A percentile compares a stretch with the other conserved stretches of the same genome.
Conservation (phyloP, 92 coral and sea anemone genomes). For the Hydrozoanthus gracilis region DNA sequence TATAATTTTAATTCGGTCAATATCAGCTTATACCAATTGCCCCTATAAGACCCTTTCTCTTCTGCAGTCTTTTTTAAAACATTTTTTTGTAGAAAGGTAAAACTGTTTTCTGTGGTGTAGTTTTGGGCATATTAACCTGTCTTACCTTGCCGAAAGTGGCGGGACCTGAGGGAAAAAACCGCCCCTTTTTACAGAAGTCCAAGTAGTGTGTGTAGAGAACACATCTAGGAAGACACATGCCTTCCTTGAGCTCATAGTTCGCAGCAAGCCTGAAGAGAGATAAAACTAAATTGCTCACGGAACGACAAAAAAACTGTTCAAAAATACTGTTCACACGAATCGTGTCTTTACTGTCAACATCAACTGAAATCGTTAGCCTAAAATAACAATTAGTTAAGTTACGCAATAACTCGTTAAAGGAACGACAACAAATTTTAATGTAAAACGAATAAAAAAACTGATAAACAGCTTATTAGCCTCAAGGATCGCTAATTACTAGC, state of each 20-base stretch:
- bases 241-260: slow-evolving; percentile 95
- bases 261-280: slow-evolving; percentile 81
- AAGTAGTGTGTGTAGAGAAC: slow-evolving; percentile 94
- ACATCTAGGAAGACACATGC: slow-evolving; percentile 96
- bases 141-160: slow-evolving; percentile 98
- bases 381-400: not conserved
- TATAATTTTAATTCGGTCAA: too few species aligned
- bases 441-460: too few species aligned
- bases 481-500: too few species aligned
- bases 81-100: not conserved
- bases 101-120: not conserved
- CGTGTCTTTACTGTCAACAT: not conserved
- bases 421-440: too few species aligned
- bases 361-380: not conserved
- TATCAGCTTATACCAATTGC: too few species aligned
- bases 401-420: too few species aligned
- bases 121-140: not conserved
- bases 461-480: too few species aligned
- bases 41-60: too few species aligned
- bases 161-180: slow-evolving; percentile 90
- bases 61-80: too few species aligned
- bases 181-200: slow-evolving; percentile 93
- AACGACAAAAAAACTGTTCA: not conserved
- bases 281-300: not conserved
- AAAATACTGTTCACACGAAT: too few species aligned